Evolutionary conservation across 2,888 invertebrate genomes (phyloP).

Genomic region (Drosophila maculinotata): DNA sequence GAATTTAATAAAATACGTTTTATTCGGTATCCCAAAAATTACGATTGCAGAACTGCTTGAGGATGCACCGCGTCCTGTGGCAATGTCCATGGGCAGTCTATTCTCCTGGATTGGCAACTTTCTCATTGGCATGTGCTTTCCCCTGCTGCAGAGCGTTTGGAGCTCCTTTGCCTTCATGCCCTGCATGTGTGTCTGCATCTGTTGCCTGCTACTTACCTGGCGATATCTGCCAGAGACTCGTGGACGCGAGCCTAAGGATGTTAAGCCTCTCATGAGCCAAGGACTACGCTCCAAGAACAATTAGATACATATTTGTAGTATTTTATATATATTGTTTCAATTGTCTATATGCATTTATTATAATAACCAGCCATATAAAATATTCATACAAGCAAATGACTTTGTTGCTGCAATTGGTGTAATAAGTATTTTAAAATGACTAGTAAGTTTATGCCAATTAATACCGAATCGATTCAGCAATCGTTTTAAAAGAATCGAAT

Average conservation of each 20-base stretch:
- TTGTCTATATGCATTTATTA: not conserved
- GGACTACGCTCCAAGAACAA: constrained; percentile 86
- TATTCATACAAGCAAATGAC: constrained; percentile 1
- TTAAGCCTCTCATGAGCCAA: constrained; percentile 78
- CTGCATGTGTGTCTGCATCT: constrained; percentile 86
- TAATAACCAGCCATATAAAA: constrained; percentile 2
- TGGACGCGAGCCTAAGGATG: constrained; percentile 70
- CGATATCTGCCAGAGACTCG: constrained; percentile 79
- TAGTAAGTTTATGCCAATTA: not conserved
- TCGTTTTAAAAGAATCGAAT: not conserved
- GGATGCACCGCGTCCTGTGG: constrained; percentile 91
- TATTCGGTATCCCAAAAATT: too few relatives aligned
- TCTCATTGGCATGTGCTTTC: constrained; percentile 91
- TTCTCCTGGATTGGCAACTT: constrained; percentile 95
- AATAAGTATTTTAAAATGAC: not conserved
- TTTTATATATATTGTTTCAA: not conserved
- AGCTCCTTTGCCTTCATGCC: constrained; percentile 91
- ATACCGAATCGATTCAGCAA: not conserved
- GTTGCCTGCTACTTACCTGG: constrained; percentile 68
- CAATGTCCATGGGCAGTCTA: constrained; percentile 94
- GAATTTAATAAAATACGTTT: not conserved
- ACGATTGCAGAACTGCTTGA: constrained; percentile 91
- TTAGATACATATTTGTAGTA: constrained; percentile 19
- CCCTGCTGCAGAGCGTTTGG: constrained; percentile 87
- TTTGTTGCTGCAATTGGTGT: too few relatives aligned